phyloP scores from a whole-genome alignment of 2,797 vertebrate species.

The Graptemys geographica region DNA sequence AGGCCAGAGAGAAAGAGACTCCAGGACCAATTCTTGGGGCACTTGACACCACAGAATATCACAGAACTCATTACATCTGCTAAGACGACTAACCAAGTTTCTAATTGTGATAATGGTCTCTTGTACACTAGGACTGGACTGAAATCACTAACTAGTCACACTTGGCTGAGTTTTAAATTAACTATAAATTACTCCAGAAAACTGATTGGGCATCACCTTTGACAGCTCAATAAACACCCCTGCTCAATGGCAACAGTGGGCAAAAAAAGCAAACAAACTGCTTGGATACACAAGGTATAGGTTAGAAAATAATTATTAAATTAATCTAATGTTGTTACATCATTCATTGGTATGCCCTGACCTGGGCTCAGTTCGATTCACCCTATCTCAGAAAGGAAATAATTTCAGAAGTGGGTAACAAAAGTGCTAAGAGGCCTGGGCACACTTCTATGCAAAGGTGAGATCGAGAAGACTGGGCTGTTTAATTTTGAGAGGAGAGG shows the following conservation, averaged over 20 bases:
- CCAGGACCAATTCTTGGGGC: not conserved
- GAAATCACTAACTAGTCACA: not conserved
- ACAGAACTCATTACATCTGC: not conserved
- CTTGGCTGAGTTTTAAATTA: not conserved
- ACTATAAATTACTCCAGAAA: not conserved
- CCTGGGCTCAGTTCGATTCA: not conserved
- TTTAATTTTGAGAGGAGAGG: not conserved
- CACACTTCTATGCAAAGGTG: not conserved
- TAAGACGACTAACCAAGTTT: not conserved
- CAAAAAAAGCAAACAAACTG: not conserved
- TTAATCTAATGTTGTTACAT: not conserved
- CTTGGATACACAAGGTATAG: not conserved
- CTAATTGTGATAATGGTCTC: not conserved
- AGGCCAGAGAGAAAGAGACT: not conserved
- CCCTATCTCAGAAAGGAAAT: not conserved
- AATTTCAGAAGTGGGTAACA: not conserved
- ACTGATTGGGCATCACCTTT: not conserved
- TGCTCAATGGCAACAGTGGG: not conserved
- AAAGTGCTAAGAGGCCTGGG: not conserved
- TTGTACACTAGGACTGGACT: accelerated
- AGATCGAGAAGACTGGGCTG: not conserved
- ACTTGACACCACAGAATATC: not conserved
- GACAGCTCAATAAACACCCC: not conserved
- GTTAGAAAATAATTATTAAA: not conserved
- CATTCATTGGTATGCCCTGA: not conserved